Evolutionary conservation across 1,140 invertebrate genomes (phyloP).

Genomic region (Glossosoma conforme): DNA sequence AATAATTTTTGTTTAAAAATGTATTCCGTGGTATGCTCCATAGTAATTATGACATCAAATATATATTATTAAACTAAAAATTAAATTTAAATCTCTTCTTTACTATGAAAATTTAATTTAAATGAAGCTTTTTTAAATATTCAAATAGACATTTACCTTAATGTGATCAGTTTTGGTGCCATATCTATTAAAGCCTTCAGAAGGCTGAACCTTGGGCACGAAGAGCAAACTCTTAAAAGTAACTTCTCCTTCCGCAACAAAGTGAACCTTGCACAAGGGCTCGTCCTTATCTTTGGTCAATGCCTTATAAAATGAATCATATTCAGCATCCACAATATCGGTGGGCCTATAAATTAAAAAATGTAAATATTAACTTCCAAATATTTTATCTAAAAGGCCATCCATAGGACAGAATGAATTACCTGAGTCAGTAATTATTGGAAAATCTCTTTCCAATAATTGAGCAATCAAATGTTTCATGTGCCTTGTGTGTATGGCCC

Average conservation of each 20-base stretch:
- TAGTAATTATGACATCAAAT: too few relatives aligned
- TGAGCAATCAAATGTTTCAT: too few relatives aligned
- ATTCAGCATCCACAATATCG: slow-evolving; percentile 85
- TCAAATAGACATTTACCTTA: slow-evolving; percentile 57
- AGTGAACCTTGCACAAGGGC: slow-evolving; percentile 88
- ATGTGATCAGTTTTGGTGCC: slow-evolving; percentile 93
- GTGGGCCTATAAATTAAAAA: slow-evolving; percentile 51
- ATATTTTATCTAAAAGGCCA: too few relatives aligned
- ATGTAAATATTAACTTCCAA: too few relatives aligned
- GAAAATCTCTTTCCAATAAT: too few relatives aligned
- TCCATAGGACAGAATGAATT: too few relatives aligned
- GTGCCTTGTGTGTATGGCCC: too few relatives aligned
- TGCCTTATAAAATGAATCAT: slow-evolving; percentile 91
- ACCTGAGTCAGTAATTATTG: too few relatives aligned
- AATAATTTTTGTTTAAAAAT: too few relatives aligned
- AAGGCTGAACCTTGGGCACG: slow-evolving; percentile 82
- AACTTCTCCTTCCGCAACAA: slow-evolving; percentile 97
- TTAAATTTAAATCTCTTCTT: slow-evolving; percentile 3
- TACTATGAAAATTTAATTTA: too few relatives aligned
- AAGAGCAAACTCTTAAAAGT: slow-evolving; percentile 96
- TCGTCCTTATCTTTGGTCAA: slow-evolving; percentile 88
- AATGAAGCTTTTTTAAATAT: too few relatives aligned
- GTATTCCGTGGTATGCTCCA: too few relatives aligned
- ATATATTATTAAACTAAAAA: not conserved
- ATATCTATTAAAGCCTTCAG: slow-evolving; percentile 93